Evolutionary conservation across 2,888 invertebrate genomes (phyloP).

Genomic region (Dione vanillae): DNA sequence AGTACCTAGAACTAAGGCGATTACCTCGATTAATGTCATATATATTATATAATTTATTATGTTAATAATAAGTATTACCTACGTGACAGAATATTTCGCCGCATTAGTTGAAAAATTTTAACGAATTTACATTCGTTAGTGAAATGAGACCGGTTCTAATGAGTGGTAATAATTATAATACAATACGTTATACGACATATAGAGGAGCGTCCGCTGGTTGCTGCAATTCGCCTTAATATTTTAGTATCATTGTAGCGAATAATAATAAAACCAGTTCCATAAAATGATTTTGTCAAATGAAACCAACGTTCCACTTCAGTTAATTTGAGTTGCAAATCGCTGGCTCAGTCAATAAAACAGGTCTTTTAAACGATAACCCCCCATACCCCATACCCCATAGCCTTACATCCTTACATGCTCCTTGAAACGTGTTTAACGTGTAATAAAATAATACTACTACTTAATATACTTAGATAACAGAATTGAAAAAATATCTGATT

Average conservation of each 20-base stretch:
- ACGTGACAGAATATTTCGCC: too few species aligned
- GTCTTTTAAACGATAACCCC: slow-evolving; percentile 11
- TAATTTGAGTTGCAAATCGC: slow-evolving; percentile 11
- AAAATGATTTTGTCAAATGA: slow-evolving; percentile 7
- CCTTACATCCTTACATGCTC: not conserved
- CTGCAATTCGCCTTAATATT: not conserved
- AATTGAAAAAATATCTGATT: not conserved
- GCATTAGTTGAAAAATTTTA: not conserved
- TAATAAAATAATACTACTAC: slow-evolving; percentile 3
- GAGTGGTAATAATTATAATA: too few species aligned
- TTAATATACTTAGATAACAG: not conserved
- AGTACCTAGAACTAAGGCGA: too few species aligned
- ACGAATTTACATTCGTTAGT: not conserved
- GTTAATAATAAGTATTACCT: too few species aligned
- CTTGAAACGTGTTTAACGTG: not conserved
- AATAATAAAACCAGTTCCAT: slow-evolving; percentile 1
- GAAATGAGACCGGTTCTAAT: not conserved
- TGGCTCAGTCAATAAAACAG: slow-evolving; percentile 15
- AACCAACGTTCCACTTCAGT: too few species aligned
- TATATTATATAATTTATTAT: too few species aligned
- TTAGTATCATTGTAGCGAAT: not conserved
- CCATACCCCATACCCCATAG: too few species aligned
- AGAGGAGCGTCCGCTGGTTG: too few species aligned
- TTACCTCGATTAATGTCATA: too few species aligned
- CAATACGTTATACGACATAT: too few species aligned